Base-by-base conservation (phyloP, 1,140 invertebrate species). In the Aplysia californica region DNA sequence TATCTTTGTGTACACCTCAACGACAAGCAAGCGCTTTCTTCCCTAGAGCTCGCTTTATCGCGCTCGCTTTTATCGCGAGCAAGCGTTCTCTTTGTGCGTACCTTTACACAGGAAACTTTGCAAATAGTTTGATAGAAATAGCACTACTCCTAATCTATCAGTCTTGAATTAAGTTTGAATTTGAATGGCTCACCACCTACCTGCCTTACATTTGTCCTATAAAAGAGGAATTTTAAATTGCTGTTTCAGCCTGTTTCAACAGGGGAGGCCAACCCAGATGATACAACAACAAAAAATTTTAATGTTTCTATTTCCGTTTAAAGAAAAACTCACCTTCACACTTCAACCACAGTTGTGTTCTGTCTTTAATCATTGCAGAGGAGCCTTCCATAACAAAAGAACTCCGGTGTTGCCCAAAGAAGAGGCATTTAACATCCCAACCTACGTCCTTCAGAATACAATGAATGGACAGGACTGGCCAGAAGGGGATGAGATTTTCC, bases 401-500 rank as follows among this genome's bases (percentile, higher is more conserved):
- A 61, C 61, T 31, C 29, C 80, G 41, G 66, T 68, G 18, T 31
- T 76, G 10, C 72, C 74, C 33, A 70, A 79, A 31, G 74, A 86
- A 39, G 78, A 91, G 35, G 89, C 90, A 2, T 92, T 93, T 77
- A 84, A 89, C 36, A 88, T 94, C 75, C 93, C 94, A 76, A 89
- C 91, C 33, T 91, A 93, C 85, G 91, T 94, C 44, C 87, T 93
- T 61, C 88, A 92, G 66, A 83, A 92, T 80, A 87, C 90, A 29
- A 89, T 91, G 79, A 86, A 89, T 72, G 94, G 94, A 20, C 94
- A 95, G 90, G 86, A 91, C 44, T 95, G 94, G 94, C 91, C 92
- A 3, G 92, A 93, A 80, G 94, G 94, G 1, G 93, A 94, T 88
- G 92, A 93, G 70, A 91, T 93, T 18, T 94, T 93, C 82, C 93